A percentile compares a stretch with the other conserved stretches of the same genome.
Evolutionary conservation across 2,797 vertebrate genomes (phyloP).

Genomic region (Tenualosa ilisha): DNA sequence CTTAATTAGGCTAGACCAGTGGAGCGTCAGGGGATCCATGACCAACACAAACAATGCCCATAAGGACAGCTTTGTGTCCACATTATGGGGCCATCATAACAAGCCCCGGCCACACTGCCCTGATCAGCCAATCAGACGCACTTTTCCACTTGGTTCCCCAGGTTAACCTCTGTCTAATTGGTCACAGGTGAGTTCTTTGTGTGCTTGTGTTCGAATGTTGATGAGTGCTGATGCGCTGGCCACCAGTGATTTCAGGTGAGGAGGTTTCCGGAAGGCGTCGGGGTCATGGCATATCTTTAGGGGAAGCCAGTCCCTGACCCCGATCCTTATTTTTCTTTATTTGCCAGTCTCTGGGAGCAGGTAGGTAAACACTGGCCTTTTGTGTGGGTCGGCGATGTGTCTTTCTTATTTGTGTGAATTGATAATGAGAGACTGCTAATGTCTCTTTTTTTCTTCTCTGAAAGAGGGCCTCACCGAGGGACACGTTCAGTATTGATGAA

Average conservation of each 20-base stretch:
- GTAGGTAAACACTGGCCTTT: slow-evolving; percentile 34
- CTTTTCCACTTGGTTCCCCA: slow-evolving; percentile 70
- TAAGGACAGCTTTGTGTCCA: slow-evolving; percentile 78
- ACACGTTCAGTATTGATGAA: background rate
- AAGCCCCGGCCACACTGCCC: slow-evolving; percentile 75
- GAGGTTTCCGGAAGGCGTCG: slow-evolving; percentile 38
- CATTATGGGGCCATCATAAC: slow-evolving; percentile 79
- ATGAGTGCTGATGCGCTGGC: slow-evolving; percentile 75
- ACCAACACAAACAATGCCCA: slow-evolving; percentile 80
- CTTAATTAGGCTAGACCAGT: slow-evolving; percentile 37
- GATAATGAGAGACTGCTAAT: background rate
- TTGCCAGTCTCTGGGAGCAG: slow-evolving; percentile 30
- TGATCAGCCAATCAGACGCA: slow-evolving; percentile 76
- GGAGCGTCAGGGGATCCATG: slow-evolving; percentile 67
- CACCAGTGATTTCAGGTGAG: slow-evolving; percentile 67
- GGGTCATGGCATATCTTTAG: slow-evolving; percentile 17
- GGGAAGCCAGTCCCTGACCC: background rate
- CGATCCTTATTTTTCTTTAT: slow-evolving; percentile 7
- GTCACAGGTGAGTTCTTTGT: slow-evolving; percentile 82
- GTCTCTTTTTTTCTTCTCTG: background rate
- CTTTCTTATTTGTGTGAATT: background rate
- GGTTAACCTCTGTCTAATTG: slow-evolving; percentile 85
- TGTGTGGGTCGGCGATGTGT: slow-evolving; percentile 32
- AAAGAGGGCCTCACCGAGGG: slow-evolving; percentile 15
- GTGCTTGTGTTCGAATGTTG: slow-evolving; percentile 76